Conservation (phyloP, 2,113 vertebrate genomes). For the Platysteira castanea region DNA sequence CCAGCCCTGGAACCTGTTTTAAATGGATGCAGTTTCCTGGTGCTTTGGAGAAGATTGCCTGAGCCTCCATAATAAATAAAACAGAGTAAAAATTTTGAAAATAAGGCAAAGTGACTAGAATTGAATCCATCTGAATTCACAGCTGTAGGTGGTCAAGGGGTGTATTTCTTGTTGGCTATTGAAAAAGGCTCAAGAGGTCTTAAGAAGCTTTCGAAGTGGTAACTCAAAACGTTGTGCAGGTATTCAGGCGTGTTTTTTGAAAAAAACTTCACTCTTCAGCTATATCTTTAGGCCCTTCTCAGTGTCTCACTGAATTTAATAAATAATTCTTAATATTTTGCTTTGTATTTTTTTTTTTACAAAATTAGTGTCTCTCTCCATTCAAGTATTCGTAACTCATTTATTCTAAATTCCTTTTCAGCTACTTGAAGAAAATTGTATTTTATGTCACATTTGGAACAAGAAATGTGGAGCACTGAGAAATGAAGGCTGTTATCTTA, state of each 20-base stretch:
- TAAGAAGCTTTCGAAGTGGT: not conserved
- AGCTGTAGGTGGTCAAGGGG: not conserved
- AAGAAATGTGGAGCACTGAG: not conserved
- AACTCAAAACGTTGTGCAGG: not conserved
- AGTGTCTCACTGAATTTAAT: not conserved
- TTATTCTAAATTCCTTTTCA: slow-evolving; percentile 20
- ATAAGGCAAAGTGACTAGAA: not conserved
- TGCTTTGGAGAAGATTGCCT: not conserved
- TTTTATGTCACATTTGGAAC: slow-evolving; percentile 11
- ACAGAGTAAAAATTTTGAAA: not conserved
- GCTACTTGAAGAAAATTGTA: not conserved
- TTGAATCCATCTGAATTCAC: not conserved
- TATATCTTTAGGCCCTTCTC: not conserved
- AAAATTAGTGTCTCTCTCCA: not conserved
- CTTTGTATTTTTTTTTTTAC: not conserved
- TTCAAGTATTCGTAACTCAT: not conserved
- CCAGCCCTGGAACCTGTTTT: not conserved
- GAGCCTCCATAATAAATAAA: not conserved
- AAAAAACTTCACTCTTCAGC: not conserved
- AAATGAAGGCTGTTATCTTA: slow-evolving; percentile 46
- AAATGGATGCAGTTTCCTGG: not conserved
- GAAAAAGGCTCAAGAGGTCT: not conserved
- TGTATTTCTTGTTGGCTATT: accelerated
- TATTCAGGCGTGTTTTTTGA: not conserved
- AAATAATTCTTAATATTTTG: not conserved